phyloP scores from a whole-genome alignment of 2,797 vertebrate genomes.

The Neoniphon sammara region DNA sequence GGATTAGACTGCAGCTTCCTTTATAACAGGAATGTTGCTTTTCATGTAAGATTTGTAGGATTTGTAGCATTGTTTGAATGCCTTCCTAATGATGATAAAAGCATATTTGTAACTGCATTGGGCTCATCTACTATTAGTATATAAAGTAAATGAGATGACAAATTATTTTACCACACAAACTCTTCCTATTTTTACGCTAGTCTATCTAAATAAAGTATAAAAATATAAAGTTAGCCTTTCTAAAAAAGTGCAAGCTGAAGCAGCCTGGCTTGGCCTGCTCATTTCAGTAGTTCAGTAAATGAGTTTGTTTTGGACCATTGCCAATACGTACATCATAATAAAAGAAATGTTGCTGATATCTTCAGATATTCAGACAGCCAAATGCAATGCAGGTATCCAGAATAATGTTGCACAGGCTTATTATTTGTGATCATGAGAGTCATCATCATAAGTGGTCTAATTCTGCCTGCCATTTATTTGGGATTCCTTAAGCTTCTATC shows the following conservation, averaged over 20 bases:
- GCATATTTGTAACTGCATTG: neutral
- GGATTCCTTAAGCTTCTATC: too few species aligned
- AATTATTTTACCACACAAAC: neutral
- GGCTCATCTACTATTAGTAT: neutral
- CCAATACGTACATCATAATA: slow-evolving; percentile 41
- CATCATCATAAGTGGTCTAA: slow-evolving; percentile 31
- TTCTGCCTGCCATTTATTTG: slow-evolving; percentile 1
- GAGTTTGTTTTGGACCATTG: slow-evolving; percentile 35
- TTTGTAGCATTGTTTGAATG: too few species aligned
- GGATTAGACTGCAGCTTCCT: neutral
- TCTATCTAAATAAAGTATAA: too few species aligned
- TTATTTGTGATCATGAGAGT: slow-evolving; percentile 32
- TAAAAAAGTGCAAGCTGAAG: too few species aligned
- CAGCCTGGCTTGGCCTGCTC: neutral
- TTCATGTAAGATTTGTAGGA: slow-evolving; percentile 21
- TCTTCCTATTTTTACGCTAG: slow-evolving; percentile 19
- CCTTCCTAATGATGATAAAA: too few species aligned
- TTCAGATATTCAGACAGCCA: slow-evolving; percentile 17
- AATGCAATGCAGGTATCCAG: slow-evolving; percentile 34
- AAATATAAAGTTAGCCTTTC: too few species aligned
- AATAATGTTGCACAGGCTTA: slow-evolving; percentile 18
- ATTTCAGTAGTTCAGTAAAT: slow-evolving; percentile 32
- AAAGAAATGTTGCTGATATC: neutral
- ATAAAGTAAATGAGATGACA: neutral
- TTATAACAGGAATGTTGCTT: slow-evolving; percentile 23